phyloP scores from a whole-genome alignment of 2,797 vertebrate genomes.

The Ispidina picta region DNA sequence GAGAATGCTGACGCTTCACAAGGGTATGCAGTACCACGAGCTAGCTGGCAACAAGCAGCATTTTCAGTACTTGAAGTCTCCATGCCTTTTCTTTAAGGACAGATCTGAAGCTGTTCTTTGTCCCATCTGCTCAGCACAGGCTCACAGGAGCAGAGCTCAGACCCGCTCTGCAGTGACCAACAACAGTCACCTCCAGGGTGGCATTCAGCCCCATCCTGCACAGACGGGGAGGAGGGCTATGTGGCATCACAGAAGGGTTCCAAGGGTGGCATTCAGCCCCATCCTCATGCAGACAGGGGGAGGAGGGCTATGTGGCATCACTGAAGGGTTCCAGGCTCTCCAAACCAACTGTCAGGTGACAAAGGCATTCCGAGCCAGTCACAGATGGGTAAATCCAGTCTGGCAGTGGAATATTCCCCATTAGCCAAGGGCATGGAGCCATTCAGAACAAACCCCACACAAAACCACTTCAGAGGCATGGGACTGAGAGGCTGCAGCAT shows the following conservation, averaged over 20 bases:
- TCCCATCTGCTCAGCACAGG: too few relatives aligned
- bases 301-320: background rate
- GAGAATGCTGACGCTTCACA: background rate
- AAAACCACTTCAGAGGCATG: background rate
- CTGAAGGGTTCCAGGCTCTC: background rate
- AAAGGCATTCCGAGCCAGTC: background rate
- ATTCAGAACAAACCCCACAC: background rate
- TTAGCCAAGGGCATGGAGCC: background rate
- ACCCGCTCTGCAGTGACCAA: too few relatives aligned
- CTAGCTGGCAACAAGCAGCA: background rate
- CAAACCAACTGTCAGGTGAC: background rate
- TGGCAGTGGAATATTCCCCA: background rate
- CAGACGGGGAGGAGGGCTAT: background rate
- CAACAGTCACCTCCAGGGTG: too few relatives aligned
- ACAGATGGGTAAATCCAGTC: background rate
- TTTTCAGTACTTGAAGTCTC: background rate
- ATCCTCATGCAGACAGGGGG: background rate
- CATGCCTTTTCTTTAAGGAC: too few relatives aligned
- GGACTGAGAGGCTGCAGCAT: background rate
- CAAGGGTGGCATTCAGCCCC: background rate
- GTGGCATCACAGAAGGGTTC: too few relatives aligned
- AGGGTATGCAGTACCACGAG: fast-evolving
- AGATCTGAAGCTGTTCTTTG: background rate
- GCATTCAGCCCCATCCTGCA: too few relatives aligned
- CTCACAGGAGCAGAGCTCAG: too few relatives aligned